These are phyloP conservation scores for Scaeva pyrastri DNA, from an alignment of 2,888 invertebrate species.

Conservation along the genomic window DNA sequence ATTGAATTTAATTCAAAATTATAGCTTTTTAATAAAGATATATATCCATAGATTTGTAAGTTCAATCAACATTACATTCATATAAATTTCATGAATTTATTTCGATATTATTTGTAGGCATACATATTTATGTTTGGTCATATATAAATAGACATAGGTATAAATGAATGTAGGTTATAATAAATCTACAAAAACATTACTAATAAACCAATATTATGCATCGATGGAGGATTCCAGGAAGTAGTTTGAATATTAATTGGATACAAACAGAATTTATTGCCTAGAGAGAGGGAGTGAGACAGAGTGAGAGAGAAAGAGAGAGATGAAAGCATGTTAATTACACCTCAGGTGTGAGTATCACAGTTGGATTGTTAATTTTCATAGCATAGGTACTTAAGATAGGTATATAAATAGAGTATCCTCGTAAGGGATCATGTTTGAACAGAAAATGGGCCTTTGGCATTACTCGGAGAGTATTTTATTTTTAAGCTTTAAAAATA, in stretches of 20 bases:
- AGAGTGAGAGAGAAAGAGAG: too few relatives aligned
- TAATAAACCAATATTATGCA: conserved; percentile 45
- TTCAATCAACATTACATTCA: not conserved
- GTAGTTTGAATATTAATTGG: conserved; percentile 59
- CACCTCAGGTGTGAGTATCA: conserved; percentile 29
- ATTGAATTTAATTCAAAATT: conserved; percentile 21
- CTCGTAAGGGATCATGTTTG: too few relatives aligned
- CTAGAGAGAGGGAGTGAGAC: not conserved
- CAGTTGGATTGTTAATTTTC: conserved; percentile 26
- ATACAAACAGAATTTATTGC: conserved; percentile 46
- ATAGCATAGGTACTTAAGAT: not conserved
- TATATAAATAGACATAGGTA: not conserved
- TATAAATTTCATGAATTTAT: not conserved
- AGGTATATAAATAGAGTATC: not conserved
- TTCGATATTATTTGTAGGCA: conserved; percentile 3
- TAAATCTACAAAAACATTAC: conserved; percentile 24
- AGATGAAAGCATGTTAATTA: conserved; percentile 31
- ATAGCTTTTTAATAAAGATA: not conserved
- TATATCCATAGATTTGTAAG: not conserved
- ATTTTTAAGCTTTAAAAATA: too few relatives aligned
- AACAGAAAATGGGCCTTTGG: too few relatives aligned
- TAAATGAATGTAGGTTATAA: not conserved
- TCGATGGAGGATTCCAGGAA: conserved; percentile 14
- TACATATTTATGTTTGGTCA: too few relatives aligned
- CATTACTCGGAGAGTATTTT: too few relatives aligned